Evolutionary conservation across 2,888 invertebrate genomes (phyloP), one percentile per base, ranked within the genome.

Genomic region (Melinaea marsaeus): DNA sequence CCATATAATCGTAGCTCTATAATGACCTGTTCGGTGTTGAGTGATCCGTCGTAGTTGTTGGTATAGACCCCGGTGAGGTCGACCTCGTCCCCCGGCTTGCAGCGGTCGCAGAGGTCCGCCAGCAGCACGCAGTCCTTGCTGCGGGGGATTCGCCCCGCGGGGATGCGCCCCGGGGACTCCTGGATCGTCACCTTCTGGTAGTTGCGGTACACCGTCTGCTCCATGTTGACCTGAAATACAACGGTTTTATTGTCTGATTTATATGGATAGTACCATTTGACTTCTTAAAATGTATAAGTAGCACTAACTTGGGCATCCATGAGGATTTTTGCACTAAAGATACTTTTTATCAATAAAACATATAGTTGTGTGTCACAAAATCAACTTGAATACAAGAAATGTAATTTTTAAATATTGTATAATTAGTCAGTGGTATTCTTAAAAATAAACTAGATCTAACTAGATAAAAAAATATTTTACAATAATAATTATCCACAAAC

Each of bases 31-130:
- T 97, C 96, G 35, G 97, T 97, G 81, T 99, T 99, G 32, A 99
- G 91, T 0, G 99, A 98, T 0, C 99, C 98, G 79, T 99, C 99
- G 79, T 99, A 99, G 81, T 95, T 99, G 81, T 99, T 99, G 1
- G 98, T 98, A 80, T 99, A 99, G 61, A 99, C 95, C 3, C 99
- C 99, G 0, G 97, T 97, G 2, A 97, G 90, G 76, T 97, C 99
- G 34, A 99, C 95, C 86, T 99, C 99, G 81, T 99, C 99, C 0
- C 99, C 99, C 0, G 99, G 99, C 83, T 99, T 99, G 87, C 98
- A 99, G 3, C 96, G 92, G 83, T 99, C 99, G 73, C 99, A 99
- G 7, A 99, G 90, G 90, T 99, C 99, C 0, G 98, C 95, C 42
- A 99, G 81, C 58, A 99, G 88, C 68, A 99, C 96, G 76, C 97